Evolutionary conservation across 2,797 vertebrate genomes (phyloP).

Genomic region (Sebastes minor): DNA sequence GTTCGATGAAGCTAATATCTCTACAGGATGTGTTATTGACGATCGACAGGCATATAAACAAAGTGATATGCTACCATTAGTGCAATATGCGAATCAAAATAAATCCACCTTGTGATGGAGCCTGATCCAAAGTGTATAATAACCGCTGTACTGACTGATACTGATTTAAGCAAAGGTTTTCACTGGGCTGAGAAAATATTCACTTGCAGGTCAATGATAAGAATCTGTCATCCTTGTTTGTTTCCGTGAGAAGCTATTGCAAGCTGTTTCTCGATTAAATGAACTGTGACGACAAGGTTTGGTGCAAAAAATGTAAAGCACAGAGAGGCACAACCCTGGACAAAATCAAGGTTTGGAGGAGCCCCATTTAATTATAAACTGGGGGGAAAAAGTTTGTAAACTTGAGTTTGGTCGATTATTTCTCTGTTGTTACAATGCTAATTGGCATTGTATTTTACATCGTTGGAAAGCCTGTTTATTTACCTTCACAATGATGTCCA

Average conservation of each 20-base stretch:
- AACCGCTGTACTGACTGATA: background rate
- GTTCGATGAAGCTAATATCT: background rate
- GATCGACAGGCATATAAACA: background rate
- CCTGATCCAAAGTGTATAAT: background rate
- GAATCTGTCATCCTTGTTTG: conserved; percentile 2
- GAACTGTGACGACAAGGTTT: background rate
- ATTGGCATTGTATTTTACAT: too few relatives aligned
- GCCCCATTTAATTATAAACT: background rate
- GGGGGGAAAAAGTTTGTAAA: rapidly evolving
- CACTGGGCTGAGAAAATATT: background rate
- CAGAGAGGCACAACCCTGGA: background rate
- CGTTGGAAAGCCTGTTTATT: too few relatives aligned
- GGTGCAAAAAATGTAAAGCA: background rate
- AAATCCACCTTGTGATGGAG: background rate
- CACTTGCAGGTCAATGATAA: background rate
- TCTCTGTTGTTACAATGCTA: too few relatives aligned
- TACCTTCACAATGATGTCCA: too few relatives aligned
- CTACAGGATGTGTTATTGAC: background rate
- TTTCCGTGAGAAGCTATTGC: background rate
- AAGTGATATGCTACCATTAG: background rate
- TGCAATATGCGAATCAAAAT: background rate
- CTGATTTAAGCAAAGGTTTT: background rate
- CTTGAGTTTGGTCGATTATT: too few relatives aligned
- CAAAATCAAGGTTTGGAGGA: background rate
- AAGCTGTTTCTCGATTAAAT: background rate